Conservation (phyloP, 2,888 invertebrate genomes). For the Cosmia trapezina region DNA sequence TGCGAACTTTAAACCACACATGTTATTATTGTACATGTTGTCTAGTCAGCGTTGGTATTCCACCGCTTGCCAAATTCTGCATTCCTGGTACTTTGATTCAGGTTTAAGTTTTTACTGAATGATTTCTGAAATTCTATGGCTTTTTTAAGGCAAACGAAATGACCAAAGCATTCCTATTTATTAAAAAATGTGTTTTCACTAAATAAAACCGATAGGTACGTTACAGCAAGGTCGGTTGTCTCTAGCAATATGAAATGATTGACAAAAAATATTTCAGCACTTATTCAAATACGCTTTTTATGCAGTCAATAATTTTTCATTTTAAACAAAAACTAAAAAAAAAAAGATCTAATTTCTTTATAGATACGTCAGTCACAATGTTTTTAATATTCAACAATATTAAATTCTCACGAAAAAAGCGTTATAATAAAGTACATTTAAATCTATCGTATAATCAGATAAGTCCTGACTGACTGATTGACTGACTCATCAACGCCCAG, state of each 20-base stretch:
- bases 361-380: background rate
- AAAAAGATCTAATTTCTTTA: background rate
- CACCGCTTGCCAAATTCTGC: conserved; percentile 38
- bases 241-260: background rate
- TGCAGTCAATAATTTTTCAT: background rate
- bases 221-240: background rate
- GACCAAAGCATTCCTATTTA: background rate
- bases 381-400: background rate
- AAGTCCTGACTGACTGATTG: no score
- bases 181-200: no score
- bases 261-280: background rate
- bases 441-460: no score
- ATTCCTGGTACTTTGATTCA: conserved; percentile 50
- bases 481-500: no score
- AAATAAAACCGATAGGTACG: background rate
- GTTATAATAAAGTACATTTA: background rate
- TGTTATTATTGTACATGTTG: conserved; percentile 49
- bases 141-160: background rate
- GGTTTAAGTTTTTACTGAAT: conserved; percentile 35
- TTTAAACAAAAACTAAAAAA: background rate
- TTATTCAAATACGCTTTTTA: background rate
- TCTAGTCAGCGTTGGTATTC: conserved; percentile 41
- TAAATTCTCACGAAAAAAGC: background rate
- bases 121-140: conserved; percentile 7
- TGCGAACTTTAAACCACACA: conserved; percentile 51